Evolutionary conservation across 2,797 vertebrate species (phyloP).

Genomic region (Hozukius guyotensis): DNA sequence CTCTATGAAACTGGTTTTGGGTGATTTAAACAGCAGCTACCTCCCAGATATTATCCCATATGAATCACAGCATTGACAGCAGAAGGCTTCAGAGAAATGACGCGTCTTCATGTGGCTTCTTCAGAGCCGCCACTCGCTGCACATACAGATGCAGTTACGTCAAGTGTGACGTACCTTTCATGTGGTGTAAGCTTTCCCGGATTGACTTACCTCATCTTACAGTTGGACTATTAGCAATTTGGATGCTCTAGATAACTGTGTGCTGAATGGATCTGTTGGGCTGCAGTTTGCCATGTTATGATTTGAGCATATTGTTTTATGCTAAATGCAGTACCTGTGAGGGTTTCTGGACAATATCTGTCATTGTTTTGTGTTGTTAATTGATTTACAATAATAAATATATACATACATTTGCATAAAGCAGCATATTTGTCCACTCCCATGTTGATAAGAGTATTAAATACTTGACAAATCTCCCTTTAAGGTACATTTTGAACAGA

Average conservation of each 20-base stretch:
- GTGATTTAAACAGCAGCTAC: background rate
- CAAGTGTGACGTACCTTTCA: slow-evolving; percentile 44
- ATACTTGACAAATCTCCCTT: no score
- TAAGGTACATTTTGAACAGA: no score
- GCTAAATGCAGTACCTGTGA: no score
- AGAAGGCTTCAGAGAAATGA: slow-evolving; percentile 36
- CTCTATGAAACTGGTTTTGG: background rate
- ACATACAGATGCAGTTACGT: slow-evolving; percentile 58
- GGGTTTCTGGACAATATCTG: no score
- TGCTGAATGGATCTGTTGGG: background rate
- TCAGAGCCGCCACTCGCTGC: slow-evolving; percentile 14
- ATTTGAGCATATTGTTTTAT: no score
- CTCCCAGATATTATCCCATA: slow-evolving; percentile 20
- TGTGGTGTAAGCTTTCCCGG: slow-evolving; percentile 43
- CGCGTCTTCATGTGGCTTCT: slow-evolving; percentile 61
- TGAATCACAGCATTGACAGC: slow-evolving; percentile 41
- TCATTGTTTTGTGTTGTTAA: no score
- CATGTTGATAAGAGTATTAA: no score
- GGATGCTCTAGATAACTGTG: background rate
- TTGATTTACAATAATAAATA: no score
- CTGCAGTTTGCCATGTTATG: no score
- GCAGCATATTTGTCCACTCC: no score
- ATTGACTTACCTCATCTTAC: slow-evolving; percentile 49
- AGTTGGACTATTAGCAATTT: slow-evolving; percentile 32
- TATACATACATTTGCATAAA: no score